Base-by-base conservation (phyloP, 30 jellyfish, hydroid and myxozoan species). In the Cassiopea andromeda region DNA sequence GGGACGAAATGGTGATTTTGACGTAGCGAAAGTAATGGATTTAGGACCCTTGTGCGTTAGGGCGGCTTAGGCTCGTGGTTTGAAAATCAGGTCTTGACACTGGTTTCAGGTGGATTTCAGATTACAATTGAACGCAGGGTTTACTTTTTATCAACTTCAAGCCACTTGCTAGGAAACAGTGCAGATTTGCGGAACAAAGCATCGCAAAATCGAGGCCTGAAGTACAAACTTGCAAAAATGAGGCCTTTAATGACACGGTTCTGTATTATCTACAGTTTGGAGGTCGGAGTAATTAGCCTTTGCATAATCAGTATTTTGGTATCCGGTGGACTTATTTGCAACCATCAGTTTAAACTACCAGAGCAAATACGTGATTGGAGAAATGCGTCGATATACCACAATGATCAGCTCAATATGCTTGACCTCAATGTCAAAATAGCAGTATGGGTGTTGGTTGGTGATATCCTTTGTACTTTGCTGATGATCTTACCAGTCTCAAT, bases 341-440 rank as follows among this genome's bases (percentile, higher is more conserved):
- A 87, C 38, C 82, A 72, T 74, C 82, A 54, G 58, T 59, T 87
- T 15, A 71, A 77, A 45, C 18, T 87, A 16, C 94, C 94, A 13
- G 82, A 1, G 16, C 94, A 87, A 77, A 87, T 87, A n/a, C 73
- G 76, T n/a, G 94, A 73, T n/a, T 87, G 87, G 83, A 77, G 94
- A 60, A 78, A 76, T 49, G 70, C 50, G 7, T 44, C 85, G 18
- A 69, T 87, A 13, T 87, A 87, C 80, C 13, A 46, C 43, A 48
- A 69, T n/a, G 72, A 58, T 71, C 82, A 78, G 45, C 82, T 87
- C 4, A 43, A 87, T 50, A 19, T 78, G 2, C 73, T 87, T 7
- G 72, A 87, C 12, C 70, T 87, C 59, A 77, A 77, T 78, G 85
- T 48, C 13, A 67, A 87, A 16, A 87, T 87, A 5, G 89, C 90